Percentiles rank a stretch among this genome's conserved stretches.
Conservation (phyloP, 1,140 invertebrate species). For the Diuraphis noxia region DNA sequence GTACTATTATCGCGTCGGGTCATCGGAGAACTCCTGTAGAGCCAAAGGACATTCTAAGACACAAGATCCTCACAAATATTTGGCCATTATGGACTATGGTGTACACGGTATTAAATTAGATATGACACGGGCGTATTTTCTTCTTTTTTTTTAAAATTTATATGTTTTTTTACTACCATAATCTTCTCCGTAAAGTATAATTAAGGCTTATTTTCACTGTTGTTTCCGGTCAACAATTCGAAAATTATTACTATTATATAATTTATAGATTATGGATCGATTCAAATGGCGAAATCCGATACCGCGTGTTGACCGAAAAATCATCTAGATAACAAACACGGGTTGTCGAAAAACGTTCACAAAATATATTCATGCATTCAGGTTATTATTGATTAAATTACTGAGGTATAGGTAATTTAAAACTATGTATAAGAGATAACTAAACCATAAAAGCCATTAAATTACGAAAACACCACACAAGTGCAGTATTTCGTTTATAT, state of each 20-base stretch:
- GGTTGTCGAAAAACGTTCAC: not conserved
- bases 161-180: conserved; percentile 1
- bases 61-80: not conserved
- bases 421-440: not conserved
- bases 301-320: not conserved
- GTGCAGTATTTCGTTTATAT: not conserved
- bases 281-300: not conserved
- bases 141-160: not conserved
- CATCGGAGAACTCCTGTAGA: conserved; percentile 41
- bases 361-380: not conserved
- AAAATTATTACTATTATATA: not conserved
- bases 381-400: not conserved
- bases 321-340: not conserved
- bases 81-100: too few relatives aligned
- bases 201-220: conserved; percentile 1
- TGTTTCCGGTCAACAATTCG: not conserved
- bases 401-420: not conserved
- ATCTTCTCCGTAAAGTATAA: conserved; percentile 2
- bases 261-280: not conserved
- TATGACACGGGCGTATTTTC: not conserved
- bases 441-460: not conserved
- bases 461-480: not conserved
- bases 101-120: conserved; percentile 24
- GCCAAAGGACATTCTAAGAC: not conserved
- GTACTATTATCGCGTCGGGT: conserved; percentile 36